Evolutionary conservation across 2,797 vertebrate species (phyloP).

Genomic region (Spheniscus humboldti): DNA sequence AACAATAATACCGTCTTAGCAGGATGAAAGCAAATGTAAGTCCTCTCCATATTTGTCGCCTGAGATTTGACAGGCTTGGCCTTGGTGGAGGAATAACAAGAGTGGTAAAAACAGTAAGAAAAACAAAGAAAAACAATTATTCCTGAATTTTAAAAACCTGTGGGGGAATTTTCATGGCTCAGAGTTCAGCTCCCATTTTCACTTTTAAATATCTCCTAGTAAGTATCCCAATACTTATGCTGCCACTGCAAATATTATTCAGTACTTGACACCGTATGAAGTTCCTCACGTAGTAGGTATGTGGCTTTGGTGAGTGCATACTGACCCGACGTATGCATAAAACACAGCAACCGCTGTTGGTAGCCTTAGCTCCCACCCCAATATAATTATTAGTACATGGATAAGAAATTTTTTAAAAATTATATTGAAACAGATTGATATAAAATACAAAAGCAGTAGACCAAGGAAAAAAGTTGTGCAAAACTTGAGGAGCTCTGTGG

Average conservation of each 20-base stretch:
- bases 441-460: not conserved
- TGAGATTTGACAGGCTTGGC: not conserved
- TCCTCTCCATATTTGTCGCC: not conserved
- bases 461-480: not conserved
- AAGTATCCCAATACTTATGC: not conserved
- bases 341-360: not conserved
- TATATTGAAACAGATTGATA: not conserved
- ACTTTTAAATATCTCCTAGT: not conserved
- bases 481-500: not conserved
- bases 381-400: not conserved
- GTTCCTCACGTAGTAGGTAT: not conserved
- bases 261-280: not conserved
- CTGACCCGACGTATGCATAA: not conserved
- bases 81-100: not conserved
- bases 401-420: not conserved
- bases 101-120: not conserved
- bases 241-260: not conserved
- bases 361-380: not conserved
- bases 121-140: not conserved
- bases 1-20: not conserved
- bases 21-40: not conserved
- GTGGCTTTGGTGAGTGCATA: not conserved
- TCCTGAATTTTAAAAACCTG: not conserved
- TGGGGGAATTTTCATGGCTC: not conserved
- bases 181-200: not conserved